Percentiles rank a stretch among this genome's conserved stretches.
phyloP scores from a whole-genome alignment of 2,888 invertebrate genomes.

The Cepaea hortensis region DNA sequence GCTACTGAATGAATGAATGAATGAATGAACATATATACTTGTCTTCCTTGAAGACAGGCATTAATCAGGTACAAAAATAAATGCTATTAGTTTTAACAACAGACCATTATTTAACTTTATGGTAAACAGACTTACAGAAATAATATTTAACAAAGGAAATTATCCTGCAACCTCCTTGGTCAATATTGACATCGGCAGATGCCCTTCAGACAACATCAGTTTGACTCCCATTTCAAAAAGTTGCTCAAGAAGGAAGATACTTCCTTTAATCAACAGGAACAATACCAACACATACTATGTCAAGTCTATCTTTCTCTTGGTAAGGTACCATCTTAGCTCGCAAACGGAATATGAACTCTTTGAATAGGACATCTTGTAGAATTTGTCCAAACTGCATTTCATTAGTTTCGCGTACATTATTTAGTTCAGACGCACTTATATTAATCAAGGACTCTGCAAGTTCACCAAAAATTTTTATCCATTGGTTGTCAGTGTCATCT shows the following conservation, averaged over 20 bases:
- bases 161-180: background rate
- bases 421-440: conserved; percentile 79
- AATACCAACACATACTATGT: conserved; percentile 84
- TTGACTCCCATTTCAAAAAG: conserved; percentile 79
- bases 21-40: too few relatives aligned
- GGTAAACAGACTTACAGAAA: background rate
- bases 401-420: conserved; percentile 79
- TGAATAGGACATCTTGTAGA: conserved; percentile 87
- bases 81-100: too few relatives aligned
- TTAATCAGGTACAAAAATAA: too few relatives aligned
- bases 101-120: background rate
- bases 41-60: too few relatives aligned
- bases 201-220: background rate
- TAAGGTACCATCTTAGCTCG: conserved; percentile 92
- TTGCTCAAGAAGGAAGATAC: conserved; percentile 82
- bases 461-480: conserved; percentile 91
- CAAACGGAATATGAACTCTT: conserved; percentile 87
- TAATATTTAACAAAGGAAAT: background rate
- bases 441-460: conserved; percentile 72
- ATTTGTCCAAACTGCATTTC: conserved; percentile 76
- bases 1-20: too few relatives aligned
- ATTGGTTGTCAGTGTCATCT: conserved; percentile 91
- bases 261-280: conserved; percentile 86
- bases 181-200: background rate
- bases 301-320: conserved; percentile 89